Evolutionary conservation across 2,113 vertebrate genomes (phyloP).

Genomic region (Cricetomys ansorgei): DNA sequence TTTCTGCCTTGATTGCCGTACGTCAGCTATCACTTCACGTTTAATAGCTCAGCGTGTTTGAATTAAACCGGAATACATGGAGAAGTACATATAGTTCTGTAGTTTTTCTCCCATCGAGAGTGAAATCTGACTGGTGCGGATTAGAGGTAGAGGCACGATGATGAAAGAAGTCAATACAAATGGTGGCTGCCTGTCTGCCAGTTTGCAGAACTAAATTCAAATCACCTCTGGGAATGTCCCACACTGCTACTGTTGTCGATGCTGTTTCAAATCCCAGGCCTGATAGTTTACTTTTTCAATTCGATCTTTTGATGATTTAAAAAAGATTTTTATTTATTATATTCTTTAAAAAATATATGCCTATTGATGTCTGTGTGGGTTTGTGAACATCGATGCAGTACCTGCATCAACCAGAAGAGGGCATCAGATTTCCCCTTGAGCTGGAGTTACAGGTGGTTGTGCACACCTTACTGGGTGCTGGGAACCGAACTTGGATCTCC

Average conservation of each 20-base stretch:
- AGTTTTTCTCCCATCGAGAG: background rate
- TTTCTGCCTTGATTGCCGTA: background rate
- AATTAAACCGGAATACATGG: background rate
- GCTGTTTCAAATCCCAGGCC: background rate
- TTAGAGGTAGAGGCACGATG: background rate
- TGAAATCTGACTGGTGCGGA: background rate
- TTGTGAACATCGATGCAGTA: background rate
- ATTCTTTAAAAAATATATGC: background rate
- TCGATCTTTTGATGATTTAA: background rate
- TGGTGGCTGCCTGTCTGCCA: background rate
- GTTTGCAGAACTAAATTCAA: slow-evolving; percentile 42
- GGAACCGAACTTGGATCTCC: no score
- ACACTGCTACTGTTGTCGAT: background rate
- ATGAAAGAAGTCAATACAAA: background rate
- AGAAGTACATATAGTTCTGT: background rate
- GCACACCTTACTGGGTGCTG: background rate
- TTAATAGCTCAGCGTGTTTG: background rate
- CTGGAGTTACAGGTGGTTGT: background rate
- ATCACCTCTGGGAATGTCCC: slow-evolving; percentile 55
- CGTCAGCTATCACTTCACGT: background rate
- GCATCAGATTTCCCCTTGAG: background rate
- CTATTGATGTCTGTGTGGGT: no score
- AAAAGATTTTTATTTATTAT: background rate
- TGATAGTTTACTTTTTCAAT: background rate
- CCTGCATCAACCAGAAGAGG: background rate